Percentiles rank a stretch among this genome's conserved stretches.
These are phyloP conservation scores for Poeciliopsis infans DNA, from an alignment of 2,797 vertebrate genomes.

Conservation along the genomic window DNA sequence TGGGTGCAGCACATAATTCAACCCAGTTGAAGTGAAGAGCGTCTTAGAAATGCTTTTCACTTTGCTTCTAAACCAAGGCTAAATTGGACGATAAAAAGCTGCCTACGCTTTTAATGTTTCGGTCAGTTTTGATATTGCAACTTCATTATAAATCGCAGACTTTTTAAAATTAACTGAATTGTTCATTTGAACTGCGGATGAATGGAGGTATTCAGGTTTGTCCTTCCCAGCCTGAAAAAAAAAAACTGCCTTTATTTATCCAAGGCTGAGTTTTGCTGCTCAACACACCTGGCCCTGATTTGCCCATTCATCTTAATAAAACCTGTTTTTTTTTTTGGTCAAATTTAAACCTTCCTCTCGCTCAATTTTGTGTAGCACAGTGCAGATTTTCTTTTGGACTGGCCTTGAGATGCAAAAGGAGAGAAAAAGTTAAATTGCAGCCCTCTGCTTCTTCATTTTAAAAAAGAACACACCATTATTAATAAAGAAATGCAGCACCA, in stretches of 20 bases:
- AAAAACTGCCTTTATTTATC: slow-evolving; percentile 22
- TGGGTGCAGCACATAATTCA: not conserved
- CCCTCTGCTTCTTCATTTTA: slow-evolving; percentile 14
- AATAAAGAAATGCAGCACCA: slow-evolving; percentile 44
- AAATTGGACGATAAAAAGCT: not conserved
- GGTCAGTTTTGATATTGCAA: not conserved
- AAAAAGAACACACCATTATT: slow-evolving; percentile 40
- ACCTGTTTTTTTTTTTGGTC: slow-evolving; percentile 5
- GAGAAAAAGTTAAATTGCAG: slow-evolving; percentile 21
- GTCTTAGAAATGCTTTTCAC: not conserved
- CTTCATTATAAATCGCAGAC: not conserved
- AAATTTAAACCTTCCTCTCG: not conserved
- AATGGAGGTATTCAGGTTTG: slow-evolving; percentile 16
- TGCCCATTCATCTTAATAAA: slow-evolving; percentile 5
- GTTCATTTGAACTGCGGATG: slow-evolving; percentile 1
- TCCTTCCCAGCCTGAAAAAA: slow-evolving; percentile 18
- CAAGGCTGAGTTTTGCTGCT: slow-evolving; percentile 23
- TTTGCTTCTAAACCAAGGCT: not conserved
- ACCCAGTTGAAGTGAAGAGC: not conserved
- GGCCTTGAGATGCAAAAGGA: slow-evolving; percentile 10
- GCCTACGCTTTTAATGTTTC: not conserved
- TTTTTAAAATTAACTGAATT: not conserved
- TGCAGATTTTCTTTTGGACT: not conserved
- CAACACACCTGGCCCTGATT: slow-evolving; percentile 26
- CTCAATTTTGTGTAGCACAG: not conserved